Evolutionary conservation across 2,797 vertebrate genomes (phyloP).

Genomic region (Chelmon rostratus): DNA sequence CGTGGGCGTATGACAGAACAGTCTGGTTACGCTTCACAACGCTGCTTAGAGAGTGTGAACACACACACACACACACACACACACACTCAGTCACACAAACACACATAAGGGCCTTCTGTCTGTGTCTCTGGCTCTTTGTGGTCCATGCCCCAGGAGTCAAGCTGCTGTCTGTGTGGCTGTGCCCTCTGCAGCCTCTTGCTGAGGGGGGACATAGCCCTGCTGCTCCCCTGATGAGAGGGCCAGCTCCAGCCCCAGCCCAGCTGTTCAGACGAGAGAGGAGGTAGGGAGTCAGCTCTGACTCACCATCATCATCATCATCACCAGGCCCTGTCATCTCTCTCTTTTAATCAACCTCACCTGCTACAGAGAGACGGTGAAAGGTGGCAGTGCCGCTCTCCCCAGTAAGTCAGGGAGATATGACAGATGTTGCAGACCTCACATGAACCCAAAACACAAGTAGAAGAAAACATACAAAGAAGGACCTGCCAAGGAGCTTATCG

Average conservation of each 20-base stretch:
- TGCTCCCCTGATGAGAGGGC: conserved; percentile 53
- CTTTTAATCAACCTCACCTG: conserved; percentile 58
- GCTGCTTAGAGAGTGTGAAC: conserved; percentile 72
- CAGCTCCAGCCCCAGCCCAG: conserved; percentile 59
- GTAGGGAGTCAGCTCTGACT: conserved; percentile 53
- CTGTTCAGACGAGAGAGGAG: conserved; percentile 56
- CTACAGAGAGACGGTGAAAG: conserved; percentile 23
- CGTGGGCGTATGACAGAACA: conserved; percentile 82
- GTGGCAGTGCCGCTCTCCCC: conserved; percentile 19
- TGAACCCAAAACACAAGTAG: conserved; percentile 43
- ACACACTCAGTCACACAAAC: conserved; percentile 47
- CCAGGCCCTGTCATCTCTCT: conserved; percentile 26
- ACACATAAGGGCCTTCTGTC: conserved; percentile 71
- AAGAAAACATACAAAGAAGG: conserved; percentile 36
- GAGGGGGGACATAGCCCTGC: conserved; percentile 47
- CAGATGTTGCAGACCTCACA: conserved; percentile 47
- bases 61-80: conserved; percentile 59
- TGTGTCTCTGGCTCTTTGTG: conserved; percentile 73
- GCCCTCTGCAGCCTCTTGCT: conserved; percentile 64
- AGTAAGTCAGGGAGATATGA: conserved; percentile 11
- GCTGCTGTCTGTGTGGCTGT: conserved; percentile 75
- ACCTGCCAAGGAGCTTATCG: conserved; percentile 43
- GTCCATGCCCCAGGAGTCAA: conserved; percentile 76
- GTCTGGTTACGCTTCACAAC: conserved; percentile 82
- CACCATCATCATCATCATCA: conserved; percentile 19